A percentile compares a stretch with the other conserved stretches of the same genome.
Evolutionary conservation across 2,888 invertebrate species (phyloP).

Genomic region (Dasypolia templi): DNA sequence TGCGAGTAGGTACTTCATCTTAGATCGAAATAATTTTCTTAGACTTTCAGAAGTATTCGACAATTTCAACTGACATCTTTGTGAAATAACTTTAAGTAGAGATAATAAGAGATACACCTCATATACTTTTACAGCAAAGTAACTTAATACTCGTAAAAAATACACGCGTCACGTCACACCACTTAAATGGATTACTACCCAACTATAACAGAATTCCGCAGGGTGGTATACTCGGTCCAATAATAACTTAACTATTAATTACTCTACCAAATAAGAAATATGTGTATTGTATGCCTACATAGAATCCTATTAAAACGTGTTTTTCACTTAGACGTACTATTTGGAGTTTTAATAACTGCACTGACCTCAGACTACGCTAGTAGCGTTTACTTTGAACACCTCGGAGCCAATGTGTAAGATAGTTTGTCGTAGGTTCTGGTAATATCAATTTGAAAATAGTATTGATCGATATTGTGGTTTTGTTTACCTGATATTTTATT

Average conservation of each 20-base stretch:
- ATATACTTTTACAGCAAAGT: not conserved
- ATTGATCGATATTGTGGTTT: not conserved
- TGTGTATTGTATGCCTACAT: not conserved
- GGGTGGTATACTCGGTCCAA: conserved; percentile 2
- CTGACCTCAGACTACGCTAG: not conserved
- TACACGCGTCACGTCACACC: not conserved
- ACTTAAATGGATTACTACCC: not conserved
- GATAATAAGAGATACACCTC: not conserved
- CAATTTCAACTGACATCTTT: not conserved
- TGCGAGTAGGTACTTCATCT: not conserved
- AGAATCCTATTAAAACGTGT: not conserved
- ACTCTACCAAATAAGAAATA: not conserved
- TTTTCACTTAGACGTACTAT: not conserved
- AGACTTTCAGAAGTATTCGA: not conserved
- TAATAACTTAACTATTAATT: too few relatives aligned
- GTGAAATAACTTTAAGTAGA: not conserved
- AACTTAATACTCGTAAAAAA: conserved; percentile 1
- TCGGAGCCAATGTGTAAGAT: not conserved
- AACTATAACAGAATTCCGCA: not conserved
- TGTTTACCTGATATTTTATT: not conserved
- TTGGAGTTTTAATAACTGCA: not conserved
- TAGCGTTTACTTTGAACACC: not conserved
- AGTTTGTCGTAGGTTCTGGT: not conserved
- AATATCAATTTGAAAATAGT: not conserved
- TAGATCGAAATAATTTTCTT: not conserved